Conservation (phyloP, 2,888 invertebrate genomes). For the Drosophila algonquin region DNA sequence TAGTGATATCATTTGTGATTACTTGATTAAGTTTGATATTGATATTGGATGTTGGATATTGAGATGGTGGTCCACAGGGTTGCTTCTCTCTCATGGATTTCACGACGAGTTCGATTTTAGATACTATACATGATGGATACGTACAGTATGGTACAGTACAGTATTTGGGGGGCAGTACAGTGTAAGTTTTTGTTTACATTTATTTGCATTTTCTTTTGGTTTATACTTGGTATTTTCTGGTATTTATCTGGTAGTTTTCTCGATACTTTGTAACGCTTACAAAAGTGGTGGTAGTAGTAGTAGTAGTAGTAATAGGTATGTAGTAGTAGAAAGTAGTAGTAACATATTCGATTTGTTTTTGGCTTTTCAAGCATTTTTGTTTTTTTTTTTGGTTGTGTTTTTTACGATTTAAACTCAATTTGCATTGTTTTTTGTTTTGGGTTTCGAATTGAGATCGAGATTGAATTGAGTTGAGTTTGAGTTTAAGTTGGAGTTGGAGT, state of each 20-base stretch:
- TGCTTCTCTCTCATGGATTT: background rate
- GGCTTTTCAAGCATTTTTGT: slow-evolving; percentile 31
- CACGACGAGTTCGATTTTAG: slow-evolving; percentile 4
- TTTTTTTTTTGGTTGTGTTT: slow-evolving; percentile 16
- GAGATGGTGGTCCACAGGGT: background rate
- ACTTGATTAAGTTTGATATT: background rate
- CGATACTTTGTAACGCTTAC: slow-evolving; percentile 53
- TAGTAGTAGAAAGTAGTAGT: slow-evolving; percentile 66
- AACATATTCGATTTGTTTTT: slow-evolving; percentile 56
- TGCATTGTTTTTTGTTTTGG: slow-evolving; percentile 15
- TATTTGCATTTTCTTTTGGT: slow-evolving; percentile 15
- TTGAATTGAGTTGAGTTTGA: slow-evolving; percentile 22
- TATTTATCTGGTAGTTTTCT: slow-evolving; percentile 34
- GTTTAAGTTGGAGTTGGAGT: slow-evolving; percentile 27
- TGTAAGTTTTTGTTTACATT: slow-evolving; percentile 21
- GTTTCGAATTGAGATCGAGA: slow-evolving; percentile 22
- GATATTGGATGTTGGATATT: background rate
- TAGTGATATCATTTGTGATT: background rate
- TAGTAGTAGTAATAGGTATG: slow-evolving; percentile 64
- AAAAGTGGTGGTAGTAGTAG: slow-evolving; percentile 61
- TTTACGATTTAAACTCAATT: slow-evolving; percentile 23
- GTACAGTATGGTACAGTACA: background rate
- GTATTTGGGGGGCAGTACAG: slow-evolving; percentile 30
- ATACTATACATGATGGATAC: slow-evolving; percentile 18
- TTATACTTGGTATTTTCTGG: slow-evolving; percentile 34